Evolutionary conservation across 1,140 invertebrate species (phyloP).

Genomic region (Teleogryllus occipitalis): DNA sequence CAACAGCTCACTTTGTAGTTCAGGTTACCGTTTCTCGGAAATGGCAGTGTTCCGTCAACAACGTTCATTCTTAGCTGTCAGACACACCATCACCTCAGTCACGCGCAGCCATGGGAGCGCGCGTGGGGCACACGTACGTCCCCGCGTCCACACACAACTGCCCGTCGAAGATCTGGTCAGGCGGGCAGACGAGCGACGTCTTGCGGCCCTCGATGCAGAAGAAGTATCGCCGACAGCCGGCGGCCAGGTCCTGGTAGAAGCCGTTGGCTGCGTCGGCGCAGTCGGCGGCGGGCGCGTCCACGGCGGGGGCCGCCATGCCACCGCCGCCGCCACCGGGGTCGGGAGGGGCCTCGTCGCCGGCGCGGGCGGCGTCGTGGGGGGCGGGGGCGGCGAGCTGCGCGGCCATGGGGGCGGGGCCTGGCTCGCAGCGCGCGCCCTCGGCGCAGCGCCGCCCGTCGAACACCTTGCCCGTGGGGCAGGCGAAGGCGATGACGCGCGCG

Average conservation of each 20-base stretch:
- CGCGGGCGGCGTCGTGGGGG: too few relatives aligned
- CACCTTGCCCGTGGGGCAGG: constrained; percentile 31
- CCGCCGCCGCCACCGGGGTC: too few relatives aligned
- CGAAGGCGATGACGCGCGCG: constrained; percentile 28
- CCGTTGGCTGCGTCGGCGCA: constrained; percentile 35
- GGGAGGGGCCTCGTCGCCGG: background rate
- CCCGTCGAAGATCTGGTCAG: constrained; percentile 41
- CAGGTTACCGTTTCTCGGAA: too few relatives aligned
- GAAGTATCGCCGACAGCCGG: constrained; percentile 46
- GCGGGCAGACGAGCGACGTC: constrained; percentile 30
- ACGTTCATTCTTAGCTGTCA: too few relatives aligned
- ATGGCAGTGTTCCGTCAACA: too few relatives aligned
- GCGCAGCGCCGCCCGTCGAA: constrained; percentile 36
- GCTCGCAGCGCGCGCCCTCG: constrained; percentile 8
- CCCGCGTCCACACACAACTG: constrained; percentile 41
- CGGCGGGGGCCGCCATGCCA: constrained; percentile 26
- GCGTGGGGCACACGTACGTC: constrained; percentile 39
- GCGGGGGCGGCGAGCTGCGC: background rate
- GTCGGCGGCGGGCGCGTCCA: constrained; percentile 32
- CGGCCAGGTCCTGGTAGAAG: constrained; percentile 42
- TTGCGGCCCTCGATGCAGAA: constrained; percentile 43
- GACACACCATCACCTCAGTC: too few relatives aligned
- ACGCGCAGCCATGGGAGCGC: background rate
- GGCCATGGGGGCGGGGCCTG: too few relatives aligned
- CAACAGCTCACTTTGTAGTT: too few relatives aligned